These are phyloP conservation scores for Conchocele bisecta DNA, from an alignment of 2,888 invertebrate genomes.

Conservation along the genomic window DNA sequence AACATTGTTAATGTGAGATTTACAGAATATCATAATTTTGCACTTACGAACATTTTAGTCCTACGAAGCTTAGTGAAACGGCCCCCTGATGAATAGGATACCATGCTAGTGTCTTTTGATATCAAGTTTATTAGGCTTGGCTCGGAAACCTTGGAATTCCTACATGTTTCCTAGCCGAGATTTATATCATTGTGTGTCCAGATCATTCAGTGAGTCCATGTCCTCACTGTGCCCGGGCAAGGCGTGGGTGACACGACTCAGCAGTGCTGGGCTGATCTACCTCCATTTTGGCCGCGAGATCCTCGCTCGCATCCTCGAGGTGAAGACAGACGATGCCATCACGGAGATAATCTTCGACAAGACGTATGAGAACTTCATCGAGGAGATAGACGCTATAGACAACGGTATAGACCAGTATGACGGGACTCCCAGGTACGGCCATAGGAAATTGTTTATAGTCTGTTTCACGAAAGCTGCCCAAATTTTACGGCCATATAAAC, in stretches of 20 bases:
- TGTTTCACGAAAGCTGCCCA: no score
- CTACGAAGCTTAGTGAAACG: no score
- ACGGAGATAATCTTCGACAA: conserved; percentile 82
- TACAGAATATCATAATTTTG: no score
- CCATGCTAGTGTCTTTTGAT: no score
- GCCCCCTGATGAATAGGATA: no score
- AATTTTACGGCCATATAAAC: no score
- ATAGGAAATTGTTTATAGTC: no score
- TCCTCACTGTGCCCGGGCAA: conserved; percentile 75
- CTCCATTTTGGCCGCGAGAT: conserved; percentile 93
- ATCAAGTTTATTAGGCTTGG: no score
- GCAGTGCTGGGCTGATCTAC: conserved; percentile 97
- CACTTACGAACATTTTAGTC: no score
- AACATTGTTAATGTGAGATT: no score
- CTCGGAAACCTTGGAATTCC: no score
- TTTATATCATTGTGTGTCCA: conserved; percentile 59
- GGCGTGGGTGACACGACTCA: conserved; percentile 87
- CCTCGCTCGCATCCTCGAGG: conserved; percentile 66
- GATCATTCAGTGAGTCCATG: conserved; percentile 83
- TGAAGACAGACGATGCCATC: conserved; percentile 60
- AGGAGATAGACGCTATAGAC: conserved; percentile 98
- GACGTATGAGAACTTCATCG: conserved; percentile 93
- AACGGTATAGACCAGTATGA: conserved; percentile 95
- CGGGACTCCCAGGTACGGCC: conserved; percentile 82
- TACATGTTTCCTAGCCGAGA: no score